Base-by-base conservation (phyloP, 2,113 vertebrate species). In the Puntigrus tetrazona region DNA sequence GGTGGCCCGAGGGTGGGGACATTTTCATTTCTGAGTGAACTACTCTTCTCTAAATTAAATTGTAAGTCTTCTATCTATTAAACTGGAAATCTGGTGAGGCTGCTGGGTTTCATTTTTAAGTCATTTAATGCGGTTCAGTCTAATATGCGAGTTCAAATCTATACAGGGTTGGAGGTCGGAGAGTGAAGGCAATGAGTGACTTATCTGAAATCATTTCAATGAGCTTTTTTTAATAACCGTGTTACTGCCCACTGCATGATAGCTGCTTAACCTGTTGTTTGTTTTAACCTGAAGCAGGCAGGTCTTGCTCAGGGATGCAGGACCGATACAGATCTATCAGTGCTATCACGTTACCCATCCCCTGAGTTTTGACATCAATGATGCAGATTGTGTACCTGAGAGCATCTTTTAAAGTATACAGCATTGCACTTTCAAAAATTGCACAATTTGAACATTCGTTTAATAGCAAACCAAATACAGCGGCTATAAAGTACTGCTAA, bases 261-360 rank as follows among this genome's bases (percentile, higher is more conserved):
- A 52, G 65, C 52, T 65, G 63, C 67, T 65, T 83, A 79, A 79
- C 70, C 16, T 55, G 75, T 69, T 65, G 36, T 9, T 22, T 10
- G 27, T 10, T 61, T 75, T 83, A 75, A 83, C 27, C 38, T 45
- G 61, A 29, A 81, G 43, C 63, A 67, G 10, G 61, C 36, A 8
- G 29, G 47, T 36, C 65, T 70, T 20, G 25, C 29, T 65, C 29
- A 11, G 67, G 67, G 20, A 70, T 6, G 43, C 57, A 81, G 43
- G n/a, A 55, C 45, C 14, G 55, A 43, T 57, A 55, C 45, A 22
- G 55, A 43, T 57, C 52, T 25, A 31, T 80, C 27, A 34, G 45
- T 7, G 4, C 31, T 31, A 57, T 6, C 69, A 29, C 8, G 18
- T 18, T 52, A n/a, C 43, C 20, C 8, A n/a, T 45, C 36, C 36